phyloP scores from a whole-genome alignment of 2,797 vertebrate genomes.

The Eremophila alpestris region DNA sequence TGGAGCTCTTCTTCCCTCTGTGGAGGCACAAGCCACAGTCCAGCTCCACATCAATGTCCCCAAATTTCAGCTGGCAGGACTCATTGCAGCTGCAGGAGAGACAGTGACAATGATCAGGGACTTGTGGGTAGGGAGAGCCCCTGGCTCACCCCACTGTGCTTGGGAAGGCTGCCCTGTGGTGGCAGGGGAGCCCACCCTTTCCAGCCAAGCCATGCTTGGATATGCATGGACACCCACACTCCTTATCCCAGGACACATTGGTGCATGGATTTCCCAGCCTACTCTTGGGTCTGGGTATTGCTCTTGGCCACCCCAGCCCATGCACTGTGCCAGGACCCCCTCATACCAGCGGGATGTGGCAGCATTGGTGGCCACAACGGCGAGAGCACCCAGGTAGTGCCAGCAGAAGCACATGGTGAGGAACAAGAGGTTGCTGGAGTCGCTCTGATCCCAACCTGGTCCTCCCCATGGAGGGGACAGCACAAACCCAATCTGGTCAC shows the following conservation, averaged over 20 bases:
- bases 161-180: accelerated
- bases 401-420: slow-evolving; percentile 96
- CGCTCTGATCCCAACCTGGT: slow-evolving; percentile 77
- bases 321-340: not conserved
- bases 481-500: slow-evolving; percentile 89
- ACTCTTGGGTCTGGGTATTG: accelerated
- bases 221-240: accelerated
- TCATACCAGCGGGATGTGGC: slow-evolving; percentile 83
- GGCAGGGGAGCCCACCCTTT: accelerated
- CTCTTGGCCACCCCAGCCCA: not conserved
- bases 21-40: slow-evolving; percentile 46
- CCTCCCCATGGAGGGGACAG: slow-evolving; percentile 85
- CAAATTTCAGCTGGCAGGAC: slow-evolving; percentile 38
- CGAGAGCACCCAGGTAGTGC: slow-evolving; percentile 81
- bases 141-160: not conserved
- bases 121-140: accelerated
- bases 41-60: slow-evolving; percentile 49
- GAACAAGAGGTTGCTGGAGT: slow-evolving; percentile 82
- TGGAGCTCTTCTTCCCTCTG: not conserved
- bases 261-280: not conserved
- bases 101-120: not conserved
- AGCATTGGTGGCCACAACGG: slow-evolving; percentile 71
- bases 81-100: slow-evolving; percentile 37
- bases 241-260: accelerated
- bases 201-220: not conserved